Evolutionary conservation across 2,888 invertebrate genomes (phyloP), one percentile per base, ranked within the genome.

Genomic region (Nemurella pictetii): DNA sequence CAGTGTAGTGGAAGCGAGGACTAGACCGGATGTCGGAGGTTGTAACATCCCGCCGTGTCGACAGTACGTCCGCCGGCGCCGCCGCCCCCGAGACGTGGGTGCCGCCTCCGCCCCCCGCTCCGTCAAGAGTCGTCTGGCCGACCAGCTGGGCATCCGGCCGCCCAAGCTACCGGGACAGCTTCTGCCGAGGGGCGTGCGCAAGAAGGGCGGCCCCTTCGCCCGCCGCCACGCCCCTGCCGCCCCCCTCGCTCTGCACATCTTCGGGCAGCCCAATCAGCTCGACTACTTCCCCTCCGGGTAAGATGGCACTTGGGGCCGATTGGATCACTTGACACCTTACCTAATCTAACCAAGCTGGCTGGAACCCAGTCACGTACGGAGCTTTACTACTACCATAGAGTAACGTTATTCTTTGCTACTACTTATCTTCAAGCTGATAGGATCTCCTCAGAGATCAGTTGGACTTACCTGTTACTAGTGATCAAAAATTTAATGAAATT

Each of bases 241-340:
- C 15, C 92, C 93, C 81, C 89, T 93, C 7, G 91, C 91, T 29
- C 90, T 95, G 83, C 92, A 93, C 87, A 90, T 96, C 36, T 95
- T 95, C 88, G 96, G 96, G 12, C 90, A 91, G 87, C 91, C 92
- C 81, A 92, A 95, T 88, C 93, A 94, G 86, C 91, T 97, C 83
- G 95, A 96, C 87, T 95, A 94, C 89, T 94, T 95, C 89, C 92
- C 92, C 0, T 86, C 86, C 35, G 87, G 86, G 88, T 88, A 84
- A 86, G 86, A 30, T 12, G 15, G 77, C 80, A 3, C 55, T 72
- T 30, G n/a, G n/a, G 32, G 32, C 32, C 4, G 9, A 32, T 32
- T 32, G 32, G 9, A n/a, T n/a, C n/a, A n/a, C n/a, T n/a, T n/a
- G n/a, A n/a, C n/a, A n/a, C n/a, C n/a, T n/a, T n/a, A n/a, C n/a